Evolutionary conservation across 2,113 vertebrate species (phyloP).

Genomic region (Nannospalax galili): DNA sequence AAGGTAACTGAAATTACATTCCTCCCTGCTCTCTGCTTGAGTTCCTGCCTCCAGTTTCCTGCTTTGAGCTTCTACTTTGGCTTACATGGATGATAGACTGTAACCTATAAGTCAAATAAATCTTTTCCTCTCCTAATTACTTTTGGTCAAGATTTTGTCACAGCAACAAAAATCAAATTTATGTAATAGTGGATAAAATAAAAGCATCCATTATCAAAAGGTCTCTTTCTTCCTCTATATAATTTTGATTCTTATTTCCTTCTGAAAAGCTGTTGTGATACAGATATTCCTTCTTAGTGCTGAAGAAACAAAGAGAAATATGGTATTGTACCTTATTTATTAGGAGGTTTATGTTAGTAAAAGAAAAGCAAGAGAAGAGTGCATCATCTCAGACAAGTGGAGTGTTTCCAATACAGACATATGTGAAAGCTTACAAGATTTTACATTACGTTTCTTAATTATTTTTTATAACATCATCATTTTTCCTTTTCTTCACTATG

Average conservation of each 20-base stretch:
- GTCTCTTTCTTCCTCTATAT: neutral
- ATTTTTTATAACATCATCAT: neutral
- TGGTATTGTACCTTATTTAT: neutral
- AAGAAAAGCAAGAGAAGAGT: neutral
- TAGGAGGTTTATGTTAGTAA: neutral
- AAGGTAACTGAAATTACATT: too few relatives aligned
- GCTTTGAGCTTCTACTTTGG: too few relatives aligned
- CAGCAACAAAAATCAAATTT: too few relatives aligned
- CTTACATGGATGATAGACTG: too few relatives aligned
- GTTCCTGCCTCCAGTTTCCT: neutral
- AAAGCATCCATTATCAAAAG: neutral
- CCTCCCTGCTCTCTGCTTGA: neutral
- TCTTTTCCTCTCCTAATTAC: neutral
- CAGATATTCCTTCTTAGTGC: neutral
- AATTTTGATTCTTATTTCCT: neutral
- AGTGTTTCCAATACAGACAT: neutral
- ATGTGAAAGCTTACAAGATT: neutral
- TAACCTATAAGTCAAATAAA: too few relatives aligned
- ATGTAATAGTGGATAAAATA: neutral
- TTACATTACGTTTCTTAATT: neutral
- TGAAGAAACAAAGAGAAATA: neutral
- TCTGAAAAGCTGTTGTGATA: neutral
- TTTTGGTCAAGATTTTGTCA: neutral
- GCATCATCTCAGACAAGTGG: neutral
- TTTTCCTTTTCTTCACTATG: constrained; percentile 38